Conservation (phyloP, 2,797 vertebrate species). For the Hoplostethus atlanticus region DNA sequence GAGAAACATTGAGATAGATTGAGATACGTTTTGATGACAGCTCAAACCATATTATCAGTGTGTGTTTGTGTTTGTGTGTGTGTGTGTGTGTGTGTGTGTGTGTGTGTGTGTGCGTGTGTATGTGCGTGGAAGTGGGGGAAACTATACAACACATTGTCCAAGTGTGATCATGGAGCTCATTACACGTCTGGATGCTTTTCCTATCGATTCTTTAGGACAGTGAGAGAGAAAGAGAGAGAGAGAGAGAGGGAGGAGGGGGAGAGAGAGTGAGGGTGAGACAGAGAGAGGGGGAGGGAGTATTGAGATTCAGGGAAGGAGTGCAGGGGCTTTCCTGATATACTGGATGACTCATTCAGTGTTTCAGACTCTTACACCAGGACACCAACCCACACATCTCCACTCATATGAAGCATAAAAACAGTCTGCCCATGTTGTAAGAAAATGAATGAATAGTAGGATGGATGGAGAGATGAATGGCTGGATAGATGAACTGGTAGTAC, state of each 20-base stretch:
- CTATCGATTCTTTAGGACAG: conserved; percentile 57
- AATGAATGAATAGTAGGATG: conserved; percentile 17
- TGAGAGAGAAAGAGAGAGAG: not conserved
- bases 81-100: conserved; percentile 12
- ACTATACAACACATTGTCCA: conserved; percentile 31
- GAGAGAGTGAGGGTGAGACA: not conserved
- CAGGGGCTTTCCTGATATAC: conserved; percentile 57
- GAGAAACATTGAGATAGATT: not conserved
- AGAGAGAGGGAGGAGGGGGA: not conserved
- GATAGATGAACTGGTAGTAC: no score
- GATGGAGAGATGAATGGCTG: not conserved
- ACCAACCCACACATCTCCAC: conserved; percentile 46
- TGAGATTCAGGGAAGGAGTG: conserved; percentile 33
- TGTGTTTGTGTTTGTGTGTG: conserved; percentile 3
- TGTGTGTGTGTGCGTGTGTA: conserved; percentile 6
- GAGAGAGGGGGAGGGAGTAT: not conserved
- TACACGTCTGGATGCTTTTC: conserved; percentile 64
- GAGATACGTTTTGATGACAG: conserved; percentile 4
- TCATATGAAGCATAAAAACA: conserved; percentile 19
- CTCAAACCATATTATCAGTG: conserved; percentile 1
- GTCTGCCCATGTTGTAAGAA: not conserved
- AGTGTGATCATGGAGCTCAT: conserved; percentile 62
- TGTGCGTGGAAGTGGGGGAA: conserved; percentile 15
- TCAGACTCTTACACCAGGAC: conserved; percentile 33
- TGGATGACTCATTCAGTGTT: conserved; percentile 67